Conservation (phyloP, 2,113 vertebrate species). For the Pao palembangensis region DNA sequence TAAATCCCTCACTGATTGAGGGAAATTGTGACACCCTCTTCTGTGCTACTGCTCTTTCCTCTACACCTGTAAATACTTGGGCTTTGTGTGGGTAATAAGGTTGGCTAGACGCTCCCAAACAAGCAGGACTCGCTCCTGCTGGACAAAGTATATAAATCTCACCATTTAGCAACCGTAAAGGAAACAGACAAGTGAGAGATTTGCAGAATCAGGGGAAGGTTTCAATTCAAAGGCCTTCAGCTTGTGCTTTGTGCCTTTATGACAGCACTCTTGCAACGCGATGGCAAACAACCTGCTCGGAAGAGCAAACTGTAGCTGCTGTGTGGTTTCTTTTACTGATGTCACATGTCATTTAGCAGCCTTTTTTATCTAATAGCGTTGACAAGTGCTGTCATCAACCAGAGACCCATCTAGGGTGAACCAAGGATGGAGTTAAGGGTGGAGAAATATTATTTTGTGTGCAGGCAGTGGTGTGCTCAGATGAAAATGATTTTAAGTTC, state of each 20-base stretch:
- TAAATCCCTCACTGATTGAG: conserved; percentile 5
- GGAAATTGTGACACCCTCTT: conserved; percentile 1
- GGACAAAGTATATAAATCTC: conserved; percentile 60
- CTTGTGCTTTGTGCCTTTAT: conserved; percentile 31
- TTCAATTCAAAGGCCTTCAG: conserved; percentile 42
- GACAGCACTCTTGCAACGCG: conserved; percentile 19
- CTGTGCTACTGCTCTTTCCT: conserved; percentile 7
- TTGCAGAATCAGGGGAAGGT: conserved; percentile 40
- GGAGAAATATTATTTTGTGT: conserved; percentile 29
- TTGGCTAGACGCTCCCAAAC: conserved; percentile 50
- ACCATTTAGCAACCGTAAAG: conserved; percentile 27
- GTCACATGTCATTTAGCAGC: background rate
- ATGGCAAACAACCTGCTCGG: conserved; percentile 29
- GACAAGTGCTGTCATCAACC: no score
- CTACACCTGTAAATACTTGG: conserved; percentile 77
- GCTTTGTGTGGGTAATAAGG: conserved; percentile 66
- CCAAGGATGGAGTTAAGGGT: background rate
- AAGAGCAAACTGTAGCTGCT: background rate
- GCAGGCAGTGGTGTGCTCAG: background rate
- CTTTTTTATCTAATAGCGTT: background rate
- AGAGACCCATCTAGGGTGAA: background rate
- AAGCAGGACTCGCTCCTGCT: conserved; percentile 43
- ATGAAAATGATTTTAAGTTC: conserved; percentile 6
- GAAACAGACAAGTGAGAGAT: conserved; percentile 54
- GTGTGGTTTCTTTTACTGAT: background rate